phyloP scores from a whole-genome alignment of 2,888 invertebrate genomes.

The Bombylius major region DNA sequence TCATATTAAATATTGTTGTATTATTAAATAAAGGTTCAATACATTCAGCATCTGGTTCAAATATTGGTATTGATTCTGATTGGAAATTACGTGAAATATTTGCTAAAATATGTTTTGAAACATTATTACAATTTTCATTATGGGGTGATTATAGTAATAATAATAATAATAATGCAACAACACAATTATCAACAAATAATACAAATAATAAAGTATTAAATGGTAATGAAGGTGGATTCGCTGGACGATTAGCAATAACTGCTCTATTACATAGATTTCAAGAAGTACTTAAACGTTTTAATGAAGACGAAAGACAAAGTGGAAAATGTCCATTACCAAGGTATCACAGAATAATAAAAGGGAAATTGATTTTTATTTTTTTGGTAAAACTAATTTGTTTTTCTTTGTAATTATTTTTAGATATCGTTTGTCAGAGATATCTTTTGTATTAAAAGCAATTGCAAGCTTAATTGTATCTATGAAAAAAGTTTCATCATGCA shows the following conservation, averaged over 20 bases:
- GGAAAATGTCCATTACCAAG: conserved; percentile 77
- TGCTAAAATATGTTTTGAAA: conserved; percentile 93
- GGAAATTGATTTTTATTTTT: too few species aligned
- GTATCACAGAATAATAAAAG: conserved; percentile 37
- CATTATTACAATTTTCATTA: conserved; percentile 83
- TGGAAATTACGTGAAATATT: conserved; percentile 83
- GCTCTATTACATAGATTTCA: conserved; percentile 84
- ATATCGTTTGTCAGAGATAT: conserved; percentile 87
- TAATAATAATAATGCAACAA: conserved; percentile 20
- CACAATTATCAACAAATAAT: conserved; percentile 14
- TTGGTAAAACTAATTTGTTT: neutral
- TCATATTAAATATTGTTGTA: conserved; percentile 70
- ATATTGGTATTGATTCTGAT: conserved; percentile 59
- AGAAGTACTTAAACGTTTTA: conserved; percentile 80
- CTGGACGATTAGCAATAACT: conserved; percentile 75
- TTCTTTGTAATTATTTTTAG: conserved; percentile 36
- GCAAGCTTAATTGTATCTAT: conserved; percentile 83
- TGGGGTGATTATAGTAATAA: conserved; percentile 54
- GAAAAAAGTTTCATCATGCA: conserved; percentile 79
- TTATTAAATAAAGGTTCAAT: conserved; percentile 77
- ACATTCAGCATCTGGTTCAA: conserved; percentile 55
- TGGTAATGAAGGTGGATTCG: conserved; percentile 45
- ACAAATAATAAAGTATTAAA: conserved; percentile 20
- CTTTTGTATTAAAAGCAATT: conserved; percentile 88
- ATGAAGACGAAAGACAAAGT: conserved; percentile 68